phyloP scores from a whole-genome alignment of 2,797 vertebrate genomes.

The Liparis tanakae region DNA sequence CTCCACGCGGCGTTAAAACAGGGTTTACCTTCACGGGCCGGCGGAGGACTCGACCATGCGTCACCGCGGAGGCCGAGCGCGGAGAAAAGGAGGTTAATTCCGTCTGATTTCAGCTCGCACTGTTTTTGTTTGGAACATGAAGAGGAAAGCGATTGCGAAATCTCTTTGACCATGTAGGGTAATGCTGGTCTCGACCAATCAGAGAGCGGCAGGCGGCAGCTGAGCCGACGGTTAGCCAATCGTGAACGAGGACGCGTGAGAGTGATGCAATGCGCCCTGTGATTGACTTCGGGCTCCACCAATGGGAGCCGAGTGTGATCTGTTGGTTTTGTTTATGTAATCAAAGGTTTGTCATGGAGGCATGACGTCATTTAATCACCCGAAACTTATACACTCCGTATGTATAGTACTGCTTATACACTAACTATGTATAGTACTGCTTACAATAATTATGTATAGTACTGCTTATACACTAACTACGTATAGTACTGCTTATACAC shows the following conservation, averaged over 20 bases:
- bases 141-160: conserved; percentile 84
- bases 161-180: conserved; percentile 84
- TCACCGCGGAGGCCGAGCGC: neutral
- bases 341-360: conserved; percentile 35
- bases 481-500: too few species aligned
- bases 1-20: too few species aligned
- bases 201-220: conserved; percentile 12
- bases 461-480: neutral
- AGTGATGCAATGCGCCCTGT: conserved; percentile 69
- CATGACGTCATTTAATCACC: neutral
- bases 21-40: too few species aligned
- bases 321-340: conserved; percentile 70
- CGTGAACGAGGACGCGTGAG: neutral
- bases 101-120: conserved; percentile 46
- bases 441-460: neutral
- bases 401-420: neutral
- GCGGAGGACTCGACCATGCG: too few species aligned
- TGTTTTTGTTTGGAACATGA: conserved; percentile 85
- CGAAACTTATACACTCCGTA: neutral
- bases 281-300: conserved; percentile 55
- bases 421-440: neutral
- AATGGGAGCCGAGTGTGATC: conserved; percentile 43
- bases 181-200: conserved; percentile 76
- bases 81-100: conserved; percentile 46
- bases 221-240: conserved; percentile 63